phyloP scores from a whole-genome alignment of 2,113 vertebrate species.

The Microtus montanus region DNA sequence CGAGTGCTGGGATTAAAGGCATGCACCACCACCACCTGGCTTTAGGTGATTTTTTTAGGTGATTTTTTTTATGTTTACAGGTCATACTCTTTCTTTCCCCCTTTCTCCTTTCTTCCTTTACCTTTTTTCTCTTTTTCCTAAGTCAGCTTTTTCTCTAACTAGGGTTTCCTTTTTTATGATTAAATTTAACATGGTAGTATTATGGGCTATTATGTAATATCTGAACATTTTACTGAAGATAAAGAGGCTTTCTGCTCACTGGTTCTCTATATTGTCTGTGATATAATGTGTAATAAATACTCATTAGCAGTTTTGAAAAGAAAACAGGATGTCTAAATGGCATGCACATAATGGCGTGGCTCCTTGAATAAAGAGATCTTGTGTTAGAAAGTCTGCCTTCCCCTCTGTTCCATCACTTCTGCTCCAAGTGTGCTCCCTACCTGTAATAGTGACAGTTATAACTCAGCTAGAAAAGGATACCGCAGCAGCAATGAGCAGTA shows the following conservation, averaged over 20 bases:
- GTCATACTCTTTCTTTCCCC: neutral
- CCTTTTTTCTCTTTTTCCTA: neutral
- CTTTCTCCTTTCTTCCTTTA: neutral
- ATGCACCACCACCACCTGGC: too few species aligned
- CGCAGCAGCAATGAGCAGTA: neutral
- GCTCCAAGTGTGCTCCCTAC: too few species aligned
- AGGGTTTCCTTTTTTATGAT: neutral
- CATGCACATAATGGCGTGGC: neutral
- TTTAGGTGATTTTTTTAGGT: slow-evolving; percentile 9
- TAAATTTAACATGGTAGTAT: slow-evolving; percentile 17
- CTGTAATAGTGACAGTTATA: neutral
- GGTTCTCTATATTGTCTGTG: neutral
- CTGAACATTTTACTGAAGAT: slow-evolving; percentile 40
- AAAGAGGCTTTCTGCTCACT: neutral
- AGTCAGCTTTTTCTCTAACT: neutral
- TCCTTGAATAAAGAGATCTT: neutral
- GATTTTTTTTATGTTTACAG: slow-evolving; percentile 42
- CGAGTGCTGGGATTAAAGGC: too few species aligned
- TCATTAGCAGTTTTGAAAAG: neutral
- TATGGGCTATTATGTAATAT: neutral
- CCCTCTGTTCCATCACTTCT: neutral
- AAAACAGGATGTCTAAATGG: neutral
- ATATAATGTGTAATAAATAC: neutral
- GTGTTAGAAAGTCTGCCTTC: neutral
- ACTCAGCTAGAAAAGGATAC: neutral